These are phyloP conservation scores for Drosophila littoralis DNA, from an alignment of 1,140 invertebrate genomes.

Conservation along the genomic window DNA sequence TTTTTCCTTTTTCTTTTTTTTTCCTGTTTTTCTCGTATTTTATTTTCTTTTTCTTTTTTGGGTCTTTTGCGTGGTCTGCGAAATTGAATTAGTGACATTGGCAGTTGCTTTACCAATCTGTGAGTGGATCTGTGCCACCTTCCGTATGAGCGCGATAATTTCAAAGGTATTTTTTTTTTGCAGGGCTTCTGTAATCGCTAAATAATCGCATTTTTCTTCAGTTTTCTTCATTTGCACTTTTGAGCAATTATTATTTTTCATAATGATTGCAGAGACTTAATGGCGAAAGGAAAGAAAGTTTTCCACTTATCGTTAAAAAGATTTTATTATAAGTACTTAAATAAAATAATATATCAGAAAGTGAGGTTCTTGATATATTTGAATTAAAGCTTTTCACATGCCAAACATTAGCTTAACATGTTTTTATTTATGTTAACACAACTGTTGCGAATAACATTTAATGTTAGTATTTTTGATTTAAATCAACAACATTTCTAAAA, in stretches of 20 bases:
- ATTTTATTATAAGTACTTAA: too few species aligned
- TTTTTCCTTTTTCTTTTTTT: constrained; percentile 21
- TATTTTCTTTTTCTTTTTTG: constrained; percentile 38
- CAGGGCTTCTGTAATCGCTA: constrained; percentile 11
- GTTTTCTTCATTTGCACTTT: neutral
- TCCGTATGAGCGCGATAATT: constrained; percentile 69
- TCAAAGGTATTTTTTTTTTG: constrained; percentile 35
- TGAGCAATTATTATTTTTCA: neutral
- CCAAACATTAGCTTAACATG: too few species aligned
- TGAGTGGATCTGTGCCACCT: constrained; percentile 61
- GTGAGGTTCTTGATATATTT: too few species aligned
- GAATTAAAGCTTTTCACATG: too few species aligned
- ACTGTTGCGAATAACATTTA: too few species aligned
- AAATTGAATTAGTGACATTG: constrained; percentile 80
- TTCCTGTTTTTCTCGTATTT: constrained; percentile 19
- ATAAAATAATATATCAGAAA: too few species aligned
- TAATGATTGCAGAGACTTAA: too few species aligned
- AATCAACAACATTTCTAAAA: neutral
- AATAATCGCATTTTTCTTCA: neutral
- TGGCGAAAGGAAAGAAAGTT: too few species aligned
- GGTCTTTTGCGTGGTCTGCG: constrained; percentile 51
- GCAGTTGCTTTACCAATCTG: constrained; percentile 66
- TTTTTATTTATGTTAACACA: too few species aligned
- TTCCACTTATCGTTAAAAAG: too few species aligned
- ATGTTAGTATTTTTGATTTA: neutral